phyloP scores from a whole-genome alignment of 2,113 vertebrate genomes.

The Petromus typicus region DNA sequence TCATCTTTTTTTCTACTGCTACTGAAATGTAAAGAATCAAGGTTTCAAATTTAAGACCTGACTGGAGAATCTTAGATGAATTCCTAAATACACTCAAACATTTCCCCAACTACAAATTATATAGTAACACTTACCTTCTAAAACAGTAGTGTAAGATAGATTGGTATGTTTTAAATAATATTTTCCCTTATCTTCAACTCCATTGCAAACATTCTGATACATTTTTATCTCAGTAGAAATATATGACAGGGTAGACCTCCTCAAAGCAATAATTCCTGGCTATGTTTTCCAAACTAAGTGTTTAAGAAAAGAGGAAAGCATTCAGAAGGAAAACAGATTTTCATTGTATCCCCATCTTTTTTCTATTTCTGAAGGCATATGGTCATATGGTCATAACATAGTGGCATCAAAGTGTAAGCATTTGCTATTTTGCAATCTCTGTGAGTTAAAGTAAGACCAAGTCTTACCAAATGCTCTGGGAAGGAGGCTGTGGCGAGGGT shows the following conservation, averaged over 20 bases:
- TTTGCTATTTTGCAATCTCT: background rate
- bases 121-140: background rate
- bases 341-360: background rate
- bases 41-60: background rate
- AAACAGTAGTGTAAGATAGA: background rate
- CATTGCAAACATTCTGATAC: background rate
- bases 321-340: background rate
- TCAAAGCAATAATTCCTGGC: background rate
- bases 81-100: background rate
- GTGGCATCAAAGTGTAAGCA: background rate
- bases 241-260: background rate
- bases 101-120: constrained; percentile 20
- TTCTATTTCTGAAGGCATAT: background rate
- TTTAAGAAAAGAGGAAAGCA: background rate
- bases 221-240: background rate
- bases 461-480: too few relatives aligned
- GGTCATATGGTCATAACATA: background rate
- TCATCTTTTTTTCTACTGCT: background rate
- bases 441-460: too few relatives aligned
- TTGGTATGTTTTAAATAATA: background rate
- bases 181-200: background rate
- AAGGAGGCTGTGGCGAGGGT: too few relatives aligned
- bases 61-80: background rate
- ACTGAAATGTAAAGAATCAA: background rate
- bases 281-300: background rate